Base-by-base conservation (phyloP, 2,888 invertebrate genomes). In the Marasmarcha lunaedactyla region DNA sequence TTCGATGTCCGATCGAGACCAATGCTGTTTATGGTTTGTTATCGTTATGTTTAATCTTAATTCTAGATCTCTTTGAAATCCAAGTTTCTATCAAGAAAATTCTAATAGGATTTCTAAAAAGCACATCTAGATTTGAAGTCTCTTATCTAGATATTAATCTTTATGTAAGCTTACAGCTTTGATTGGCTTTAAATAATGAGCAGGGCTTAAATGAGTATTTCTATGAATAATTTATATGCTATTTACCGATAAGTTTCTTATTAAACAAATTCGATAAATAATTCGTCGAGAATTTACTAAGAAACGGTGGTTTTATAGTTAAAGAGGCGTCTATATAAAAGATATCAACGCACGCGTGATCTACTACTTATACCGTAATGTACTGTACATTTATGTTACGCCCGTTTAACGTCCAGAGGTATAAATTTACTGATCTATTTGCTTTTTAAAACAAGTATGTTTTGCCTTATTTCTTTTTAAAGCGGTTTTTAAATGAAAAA, bases 301-400 rank as follows among this genome's bases (percentile, higher is more conserved):
- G 7, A 20, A 20, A 20, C 20, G 20, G 35, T 37, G 11, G 37
- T 36, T 34, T 30, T n/a, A 7, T 7, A 30, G 30, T 9, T 11
- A 33, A 49, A 57, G 59, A 38, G 53, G 54, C 52, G 49, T 45
- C 45, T 55, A 52, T 72, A 76, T 62, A 73, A 73, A 79, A 79
- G 79, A 79, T 59, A 63, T 77, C 69, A 74, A 81, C 78, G 78
- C 62, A 50, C 30, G 11, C 30, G 30, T 30, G 30, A 30, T n/a
- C 30, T 30, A 30, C 30, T 30, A 30, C 30, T 30, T 30, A 10
- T 30, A 30, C 30, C 30, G 30, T 30, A 30, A 30, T 10, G 30
- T 11, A 11, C 30, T 30, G 30, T 11, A n/a, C n/a, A 30, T 30
- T 30, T 30, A 11, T 30, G 30, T 30, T 30, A 30, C 30, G n/a